Evolutionary conservation across 2,113 vertebrate species (phyloP).

Genomic region (Paracanthobrama guichenoti): DNA sequence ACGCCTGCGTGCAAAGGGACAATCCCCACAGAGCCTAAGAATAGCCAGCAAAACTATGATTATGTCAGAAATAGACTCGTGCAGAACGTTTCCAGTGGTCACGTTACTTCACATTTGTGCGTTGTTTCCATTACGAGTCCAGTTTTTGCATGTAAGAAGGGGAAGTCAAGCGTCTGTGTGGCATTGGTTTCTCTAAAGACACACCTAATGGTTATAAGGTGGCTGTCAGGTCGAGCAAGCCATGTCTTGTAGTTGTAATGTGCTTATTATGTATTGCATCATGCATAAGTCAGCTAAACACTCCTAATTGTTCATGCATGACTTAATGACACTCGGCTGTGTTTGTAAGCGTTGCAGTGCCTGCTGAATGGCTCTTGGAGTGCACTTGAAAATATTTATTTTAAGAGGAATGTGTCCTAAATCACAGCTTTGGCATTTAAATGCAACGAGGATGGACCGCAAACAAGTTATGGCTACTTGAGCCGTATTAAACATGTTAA

Average conservation of each 20-base stretch:
- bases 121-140: background rate
- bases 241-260: background rate
- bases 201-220: background rate
- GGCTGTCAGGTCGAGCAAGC: conserved; percentile 2
- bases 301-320: background rate
- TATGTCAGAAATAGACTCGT: conserved; percentile 19
- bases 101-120: background rate
- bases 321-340: background rate
- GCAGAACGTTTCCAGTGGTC: conserved; percentile 22
- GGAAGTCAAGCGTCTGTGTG: background rate
- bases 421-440: background rate
- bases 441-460: background rate
- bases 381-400: too few species aligned
- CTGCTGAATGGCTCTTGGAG: background rate
- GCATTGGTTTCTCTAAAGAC: background rate
- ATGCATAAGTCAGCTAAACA: background rate
- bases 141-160: background rate
- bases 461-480: background rate
- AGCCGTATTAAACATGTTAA: background rate
- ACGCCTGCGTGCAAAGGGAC: background rate
- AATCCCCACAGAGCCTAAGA: conserved; percentile 14
- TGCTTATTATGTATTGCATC: background rate
- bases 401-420: background rate
- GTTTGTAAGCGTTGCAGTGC: background rate
- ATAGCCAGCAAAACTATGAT: conserved; percentile 10